phyloP scores from a whole-genome alignment of 1,140 invertebrate species.

The Globodera ellingtonae region DNA sequence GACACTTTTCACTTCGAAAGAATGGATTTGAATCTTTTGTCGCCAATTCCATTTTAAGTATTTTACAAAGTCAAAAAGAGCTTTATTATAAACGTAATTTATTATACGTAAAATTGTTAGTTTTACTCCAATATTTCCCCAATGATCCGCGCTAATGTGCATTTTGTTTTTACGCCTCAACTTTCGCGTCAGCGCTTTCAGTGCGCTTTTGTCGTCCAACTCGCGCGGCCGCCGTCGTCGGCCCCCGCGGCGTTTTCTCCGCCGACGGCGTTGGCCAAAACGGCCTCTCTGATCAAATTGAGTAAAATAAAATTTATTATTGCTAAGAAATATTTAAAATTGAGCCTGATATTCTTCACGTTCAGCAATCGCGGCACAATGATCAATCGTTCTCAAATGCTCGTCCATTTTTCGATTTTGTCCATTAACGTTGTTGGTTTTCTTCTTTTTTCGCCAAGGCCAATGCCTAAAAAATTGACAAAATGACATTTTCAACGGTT shows the following conservation, averaged over 20 bases:
- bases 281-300: background rate
- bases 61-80: too few species aligned
- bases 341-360: background rate
- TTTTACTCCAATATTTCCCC: background rate
- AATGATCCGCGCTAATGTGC: background rate
- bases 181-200: background rate
- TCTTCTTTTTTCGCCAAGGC: background rate
- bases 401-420: background rate
- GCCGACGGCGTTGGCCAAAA: background rate
- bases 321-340: background rate
- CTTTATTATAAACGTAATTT: too few species aligned
- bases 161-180: background rate
- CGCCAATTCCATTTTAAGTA: too few species aligned
- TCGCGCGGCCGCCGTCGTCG: background rate
- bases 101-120: too few species aligned
- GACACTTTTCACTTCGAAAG: too few species aligned
- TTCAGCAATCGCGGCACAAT: background rate
- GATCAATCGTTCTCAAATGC: background rate
- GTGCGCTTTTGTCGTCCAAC: background rate
- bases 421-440: background rate
- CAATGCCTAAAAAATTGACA: background rate
- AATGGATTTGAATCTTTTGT: too few species aligned
- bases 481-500: background rate
- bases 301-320: background rate
- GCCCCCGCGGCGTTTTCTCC: background rate